Evolutionary conservation across 2,113 vertebrate species (phyloP).

Genomic region (Oreotrochilus melanogaster): DNA sequence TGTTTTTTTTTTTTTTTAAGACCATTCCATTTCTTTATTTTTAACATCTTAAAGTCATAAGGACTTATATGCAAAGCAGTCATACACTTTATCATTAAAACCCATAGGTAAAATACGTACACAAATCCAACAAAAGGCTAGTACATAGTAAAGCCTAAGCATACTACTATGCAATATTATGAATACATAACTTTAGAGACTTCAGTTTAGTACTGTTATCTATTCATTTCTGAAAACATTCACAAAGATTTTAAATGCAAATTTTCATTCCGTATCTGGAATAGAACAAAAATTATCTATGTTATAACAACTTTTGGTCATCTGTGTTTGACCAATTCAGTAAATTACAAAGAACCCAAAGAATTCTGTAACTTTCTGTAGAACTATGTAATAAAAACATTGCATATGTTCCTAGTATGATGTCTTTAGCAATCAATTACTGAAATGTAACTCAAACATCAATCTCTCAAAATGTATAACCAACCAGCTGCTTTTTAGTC

Average conservation of each 20-base stretch:
- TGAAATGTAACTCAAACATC: constrained; percentile 86
- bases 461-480: constrained; percentile 82
- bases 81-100: constrained; percentile 96
- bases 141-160: constrained; percentile 92
- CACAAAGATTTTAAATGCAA: constrained; percentile 86
- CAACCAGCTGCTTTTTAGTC: constrained; percentile 78
- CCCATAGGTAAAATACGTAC: constrained; percentile 98
- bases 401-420: constrained; percentile 85
- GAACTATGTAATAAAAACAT: constrained; percentile 88
- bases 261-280: constrained; percentile 82
- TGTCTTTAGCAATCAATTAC: constrained; percentile 87
- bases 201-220: constrained; percentile 84
- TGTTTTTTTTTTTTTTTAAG: constrained; percentile 73
- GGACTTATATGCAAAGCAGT: constrained; percentile 92
- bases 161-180: constrained; percentile 88
- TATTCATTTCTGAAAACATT: constrained; percentile 86
- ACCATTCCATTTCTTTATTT: constrained; percentile 99
- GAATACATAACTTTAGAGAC: constrained; percentile 84
- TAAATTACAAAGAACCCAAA: constrained; percentile 86
- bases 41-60: constrained; percentile 92
- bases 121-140: constrained; percentile 90
- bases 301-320: constrained; percentile 85
- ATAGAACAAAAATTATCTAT: constrained; percentile 84
- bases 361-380: constrained; percentile 81
- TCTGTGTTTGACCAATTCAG: constrained; percentile 80